These are phyloP conservation scores for Loripinus fragilis DNA, from an alignment of 2,888 invertebrate species.

Conservation along the genomic window DNA sequence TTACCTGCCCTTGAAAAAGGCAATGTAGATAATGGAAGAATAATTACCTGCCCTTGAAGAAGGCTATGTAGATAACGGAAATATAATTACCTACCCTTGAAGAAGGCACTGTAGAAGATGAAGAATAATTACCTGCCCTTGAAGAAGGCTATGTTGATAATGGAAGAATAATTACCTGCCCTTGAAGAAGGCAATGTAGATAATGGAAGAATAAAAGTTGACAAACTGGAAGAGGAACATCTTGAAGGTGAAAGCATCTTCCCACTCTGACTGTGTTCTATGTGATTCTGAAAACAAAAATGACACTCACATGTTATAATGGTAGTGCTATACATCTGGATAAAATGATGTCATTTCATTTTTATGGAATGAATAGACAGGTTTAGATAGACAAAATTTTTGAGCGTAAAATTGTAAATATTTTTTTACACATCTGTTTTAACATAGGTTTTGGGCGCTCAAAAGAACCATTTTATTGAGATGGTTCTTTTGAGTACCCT, in stretches of 20 bases:
- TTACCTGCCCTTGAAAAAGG: slow-evolving; percentile 95
- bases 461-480: too few relatives aligned
- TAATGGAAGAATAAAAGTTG: slow-evolving; percentile 94
- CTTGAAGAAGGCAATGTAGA: slow-evolving; percentile 99
- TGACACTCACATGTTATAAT: too few relatives aligned
- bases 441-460: too few relatives aligned
- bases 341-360: too few relatives aligned
- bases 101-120: too few relatives aligned
- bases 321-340: too few relatives aligned
- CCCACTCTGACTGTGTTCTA: slow-evolving; percentile 96
- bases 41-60: slow-evolving; percentile 94
- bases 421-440: too few relatives aligned
- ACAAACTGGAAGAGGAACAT: slow-evolving; percentile 98
- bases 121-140: slow-evolving; percentile 83
- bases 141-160: too few relatives aligned
- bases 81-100: slow-evolving; percentile 81
- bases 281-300: slow-evolving; percentile 86
- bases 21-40: slow-evolving; percentile 96
- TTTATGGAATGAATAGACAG: too few relatives aligned
- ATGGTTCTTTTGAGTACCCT: too few relatives aligned
- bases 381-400: too few relatives aligned
- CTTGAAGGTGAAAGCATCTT: slow-evolving; percentile 96
- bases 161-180: slow-evolving; percentile 86
- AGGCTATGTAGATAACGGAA: slow-evolving; percentile 98
- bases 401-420: too few relatives aligned